Evolutionary conservation across 2,888 invertebrate genomes (phyloP).

Genomic region (Melanophora roralis): DNA sequence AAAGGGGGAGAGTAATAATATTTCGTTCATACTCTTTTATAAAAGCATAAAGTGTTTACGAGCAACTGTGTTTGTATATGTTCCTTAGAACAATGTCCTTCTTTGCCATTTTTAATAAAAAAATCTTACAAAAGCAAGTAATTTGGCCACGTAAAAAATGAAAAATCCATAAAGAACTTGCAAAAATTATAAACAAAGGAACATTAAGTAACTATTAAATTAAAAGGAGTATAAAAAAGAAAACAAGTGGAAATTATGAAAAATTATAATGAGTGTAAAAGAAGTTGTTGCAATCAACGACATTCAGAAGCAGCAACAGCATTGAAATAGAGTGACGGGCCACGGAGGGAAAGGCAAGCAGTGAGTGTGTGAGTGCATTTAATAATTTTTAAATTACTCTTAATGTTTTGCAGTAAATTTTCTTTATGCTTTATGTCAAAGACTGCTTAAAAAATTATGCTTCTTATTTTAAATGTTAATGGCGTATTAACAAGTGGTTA

Average conservation of each 20-base stretch:
- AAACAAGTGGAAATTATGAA: too few species aligned
- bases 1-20: not conserved
- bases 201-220: constrained; percentile 45
- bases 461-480: too few species aligned
- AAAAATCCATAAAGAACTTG: not conserved
- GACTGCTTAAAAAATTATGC: constrained; percentile 15
- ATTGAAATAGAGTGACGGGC: too few species aligned
- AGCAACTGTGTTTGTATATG: too few species aligned
- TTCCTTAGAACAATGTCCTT: constrained; percentile 11
- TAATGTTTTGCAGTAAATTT: constrained; percentile 22
- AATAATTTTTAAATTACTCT: constrained; percentile 29
- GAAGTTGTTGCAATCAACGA: too few species aligned
- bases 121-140: too few species aligned
- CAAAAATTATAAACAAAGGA: constrained; percentile 31
- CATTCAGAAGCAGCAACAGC: too few species aligned
- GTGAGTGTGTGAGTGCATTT: too few species aligned
- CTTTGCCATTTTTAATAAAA: too few species aligned
- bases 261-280: not conserved
- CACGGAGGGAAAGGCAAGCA: too few species aligned
- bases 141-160: constrained; percentile 10
- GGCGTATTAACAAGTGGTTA: too few species aligned
- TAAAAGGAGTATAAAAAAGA: too few species aligned
- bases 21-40: not conserved
- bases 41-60: not conserved
- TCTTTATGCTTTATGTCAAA: not conserved